Conservation (phyloP, 2,888 invertebrate species). For the Caradrina kadenii region DNA sequence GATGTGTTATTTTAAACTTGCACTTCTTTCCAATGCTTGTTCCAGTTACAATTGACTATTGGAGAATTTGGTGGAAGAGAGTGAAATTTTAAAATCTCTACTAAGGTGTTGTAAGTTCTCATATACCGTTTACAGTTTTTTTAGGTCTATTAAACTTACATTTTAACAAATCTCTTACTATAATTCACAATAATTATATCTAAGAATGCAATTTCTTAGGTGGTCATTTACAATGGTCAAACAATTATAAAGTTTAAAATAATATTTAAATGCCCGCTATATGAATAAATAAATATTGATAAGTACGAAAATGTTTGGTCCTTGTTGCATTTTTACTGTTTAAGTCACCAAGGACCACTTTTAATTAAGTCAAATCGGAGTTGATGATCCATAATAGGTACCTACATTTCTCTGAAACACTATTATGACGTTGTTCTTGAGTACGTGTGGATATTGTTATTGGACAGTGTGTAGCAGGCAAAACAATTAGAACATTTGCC, state of each 20-base stretch:
- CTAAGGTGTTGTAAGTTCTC: too few relatives aligned
- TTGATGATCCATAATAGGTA: constrained; percentile 17
- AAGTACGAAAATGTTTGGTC: neutral
- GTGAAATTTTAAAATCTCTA: too few relatives aligned
- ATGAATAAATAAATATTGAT: neutral
- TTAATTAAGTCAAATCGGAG: neutral
- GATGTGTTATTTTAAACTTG: too few relatives aligned
- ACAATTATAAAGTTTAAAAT: neutral
- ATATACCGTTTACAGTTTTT: neutral
- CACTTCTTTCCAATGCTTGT: too few relatives aligned
- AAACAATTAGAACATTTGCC: constrained; percentile 12
- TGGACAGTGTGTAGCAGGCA: constrained; percentile 1
- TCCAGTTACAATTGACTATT: too few relatives aligned
- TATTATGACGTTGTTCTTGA: neutral
- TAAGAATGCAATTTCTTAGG: neutral
- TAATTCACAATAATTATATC: too few relatives aligned
- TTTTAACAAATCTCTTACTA: neutral
- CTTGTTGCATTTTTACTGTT: neutral
- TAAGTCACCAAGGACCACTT: neutral
- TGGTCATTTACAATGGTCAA: neutral
- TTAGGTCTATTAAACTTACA: neutral
- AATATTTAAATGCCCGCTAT: neutral
- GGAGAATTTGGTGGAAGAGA: too few relatives aligned
- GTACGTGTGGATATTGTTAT: constrained; percentile 22
- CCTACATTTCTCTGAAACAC: neutral